These are phyloP conservation scores for Coenonympha arcania DNA, from an alignment of 2,888 invertebrate species.

Conservation along the genomic window DNA sequence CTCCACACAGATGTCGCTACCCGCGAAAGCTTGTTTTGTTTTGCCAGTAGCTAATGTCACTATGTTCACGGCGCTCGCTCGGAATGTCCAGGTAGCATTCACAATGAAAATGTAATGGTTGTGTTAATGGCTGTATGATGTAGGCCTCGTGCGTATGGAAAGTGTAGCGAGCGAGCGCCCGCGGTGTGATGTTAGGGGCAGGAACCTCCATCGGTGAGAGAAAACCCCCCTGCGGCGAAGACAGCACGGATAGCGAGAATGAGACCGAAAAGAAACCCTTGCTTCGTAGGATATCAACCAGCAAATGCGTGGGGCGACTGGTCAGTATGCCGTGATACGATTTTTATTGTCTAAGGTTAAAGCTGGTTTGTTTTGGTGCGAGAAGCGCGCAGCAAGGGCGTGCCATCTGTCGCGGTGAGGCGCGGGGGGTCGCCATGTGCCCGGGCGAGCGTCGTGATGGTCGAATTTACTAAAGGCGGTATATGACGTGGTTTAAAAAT, in stretches of 20 bases:
- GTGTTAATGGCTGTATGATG: slow-evolving; percentile 62
- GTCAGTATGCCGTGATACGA: slow-evolving; percentile 56
- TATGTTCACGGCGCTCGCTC: slow-evolving; percentile 68
- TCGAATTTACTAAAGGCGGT: slow-evolving; percentile 36
- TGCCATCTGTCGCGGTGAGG: slow-evolving; percentile 40
- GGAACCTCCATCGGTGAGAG: slow-evolving; percentile 48
- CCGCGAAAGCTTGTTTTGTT: slow-evolving; percentile 61
- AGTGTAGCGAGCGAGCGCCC: slow-evolving; percentile 51
- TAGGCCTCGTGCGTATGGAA: slow-evolving; percentile 59
- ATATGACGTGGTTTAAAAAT: no score
- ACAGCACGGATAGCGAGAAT: slow-evolving; percentile 84
- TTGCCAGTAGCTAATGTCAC: slow-evolving; percentile 59
- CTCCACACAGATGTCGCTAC: slow-evolving; percentile 41
- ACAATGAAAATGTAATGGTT: slow-evolving; percentile 45
- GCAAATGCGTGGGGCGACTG: slow-evolving; percentile 85
- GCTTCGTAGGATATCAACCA: slow-evolving; percentile 85
- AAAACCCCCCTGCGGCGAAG: slow-evolving; percentile 48
- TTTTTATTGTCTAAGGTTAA: not conserved
- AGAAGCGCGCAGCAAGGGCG: slow-evolving; percentile 41
- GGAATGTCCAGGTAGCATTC: slow-evolving; percentile 64
- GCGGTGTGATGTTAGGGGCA: slow-evolving; percentile 64
- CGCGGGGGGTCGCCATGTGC: slow-evolving; percentile 52
- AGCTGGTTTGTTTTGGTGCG: slow-evolving; percentile 15
- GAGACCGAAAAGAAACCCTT: slow-evolving; percentile 86
- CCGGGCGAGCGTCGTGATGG: slow-evolving; percentile 37